Conservation (phyloP, 2,888 invertebrate species). For the Empis livida region DNA sequence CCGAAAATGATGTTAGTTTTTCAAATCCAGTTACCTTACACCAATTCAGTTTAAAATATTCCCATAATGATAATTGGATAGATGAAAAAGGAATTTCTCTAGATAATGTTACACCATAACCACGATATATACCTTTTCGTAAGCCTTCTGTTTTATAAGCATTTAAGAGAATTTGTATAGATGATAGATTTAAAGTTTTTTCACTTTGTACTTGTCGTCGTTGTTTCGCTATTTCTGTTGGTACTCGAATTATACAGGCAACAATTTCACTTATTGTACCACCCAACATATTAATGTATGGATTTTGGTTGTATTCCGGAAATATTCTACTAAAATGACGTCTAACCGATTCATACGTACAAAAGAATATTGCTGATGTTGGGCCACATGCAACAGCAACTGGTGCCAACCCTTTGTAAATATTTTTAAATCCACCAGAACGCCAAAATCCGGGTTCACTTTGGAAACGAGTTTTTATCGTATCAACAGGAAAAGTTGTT, state of each 20-base stretch:
- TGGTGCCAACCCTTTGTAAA: conserved; percentile 70
- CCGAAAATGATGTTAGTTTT: conserved; percentile 45
- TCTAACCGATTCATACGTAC: conserved; percentile 73
- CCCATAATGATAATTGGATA: conserved; percentile 94
- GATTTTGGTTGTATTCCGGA: conserved; percentile 39
- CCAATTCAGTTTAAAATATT: conserved; percentile 62
- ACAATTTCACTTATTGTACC: conserved; percentile 82
- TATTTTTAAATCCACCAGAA: conserved; percentile 72
- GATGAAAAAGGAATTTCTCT: conserved; percentile 90
- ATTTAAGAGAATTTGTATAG: conserved; percentile 41
- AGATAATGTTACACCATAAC: conserved; percentile 61
- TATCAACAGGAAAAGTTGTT: conserved; percentile 84
- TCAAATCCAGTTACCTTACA: conserved; percentile 26
- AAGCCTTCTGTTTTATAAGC: conserved; percentile 52
- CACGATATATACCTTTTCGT: conserved; percentile 49
- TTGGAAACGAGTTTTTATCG: conserved; percentile 89
- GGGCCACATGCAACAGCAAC: conserved; percentile 72
- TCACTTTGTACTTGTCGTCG: conserved; percentile 58
- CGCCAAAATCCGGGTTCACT: conserved; percentile 73
- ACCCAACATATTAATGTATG: conserved; percentile 63
- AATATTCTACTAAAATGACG: conserved; percentile 20
- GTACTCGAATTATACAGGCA: conserved; percentile 85
- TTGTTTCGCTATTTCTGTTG: conserved; percentile 94
- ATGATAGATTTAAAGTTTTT: conserved; percentile 28
- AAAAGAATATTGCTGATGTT: conserved; percentile 78